Base-by-base conservation (phyloP, 2,797 vertebrate species). In the Anomalospiza imberbis region DNA sequence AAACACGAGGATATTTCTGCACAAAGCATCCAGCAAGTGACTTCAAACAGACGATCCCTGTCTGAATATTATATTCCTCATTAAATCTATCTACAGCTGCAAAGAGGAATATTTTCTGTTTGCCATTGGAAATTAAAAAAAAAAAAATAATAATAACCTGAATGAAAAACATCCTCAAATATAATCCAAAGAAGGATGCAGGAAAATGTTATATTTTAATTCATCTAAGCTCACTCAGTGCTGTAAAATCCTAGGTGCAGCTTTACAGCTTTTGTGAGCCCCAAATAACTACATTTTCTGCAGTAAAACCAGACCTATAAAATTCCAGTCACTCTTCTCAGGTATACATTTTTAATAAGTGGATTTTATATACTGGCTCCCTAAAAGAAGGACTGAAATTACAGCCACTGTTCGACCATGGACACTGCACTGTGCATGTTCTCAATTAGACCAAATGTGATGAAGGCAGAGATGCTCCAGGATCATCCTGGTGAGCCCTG, bases 1-100 rank as follows among this genome's bases (percentile, higher is more conserved):
- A 96, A 97, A 98, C 96, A 97, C 2, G 22, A 87, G 94, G 96
- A 81, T 96, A 86, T 97, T 97, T 96, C 97, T 94, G 71, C 78
- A 68, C 81, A 81, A 87, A 96, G 84, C 77, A 93, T 80, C 95
- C 93, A 75, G 55, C 42, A 34, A 96, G 94, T 88, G 85, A 88
- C 89, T 97, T 67, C 62, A 76, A 22, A 92, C 79, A 92, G 91
- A 96, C 0, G 12, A 94, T 92, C 94, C 90, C 92, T 96, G 92
- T 91, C 93, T 92, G 94, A 89, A 86, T 95, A 83, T 92, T 91
- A 85, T 93, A 95, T 94, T 94, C 90, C 87, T 96, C 91, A 97
- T 97, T 97, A 97, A 94, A 96, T 97, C 94, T 79, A 74, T 32
- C 89, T 91, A 21, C 89, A 94, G 83, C 85, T 58, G 94, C 67